Base-by-base conservation (phyloP, 2,113 vertebrate genomes). In the Syngnathus scovelli region DNA sequence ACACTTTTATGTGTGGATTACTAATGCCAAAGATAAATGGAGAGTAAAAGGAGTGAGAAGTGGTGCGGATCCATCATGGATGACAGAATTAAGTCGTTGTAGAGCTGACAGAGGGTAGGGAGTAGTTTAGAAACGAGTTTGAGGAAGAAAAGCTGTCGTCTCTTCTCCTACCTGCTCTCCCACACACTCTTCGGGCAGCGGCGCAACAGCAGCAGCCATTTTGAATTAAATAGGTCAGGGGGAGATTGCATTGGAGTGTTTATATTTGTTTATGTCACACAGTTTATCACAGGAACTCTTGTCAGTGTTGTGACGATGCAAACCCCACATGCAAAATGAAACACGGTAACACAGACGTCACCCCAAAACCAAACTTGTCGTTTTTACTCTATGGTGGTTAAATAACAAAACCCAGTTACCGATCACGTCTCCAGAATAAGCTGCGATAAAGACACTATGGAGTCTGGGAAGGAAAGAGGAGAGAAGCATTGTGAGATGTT, bases 391-490 rank as follows among this genome's bases (percentile, higher is more conserved):
- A 48, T 23, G 8, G 43, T 12, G 51, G n/a, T 21, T 6, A 7
- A 37, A n/a, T 59, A 19, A 64, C 38, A 78, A 74, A 78, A 78
- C 49, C 62, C 6, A 0, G 74, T 92, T 92, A 92, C 92, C 90
- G 33, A 79, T 76, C 85, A 88, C 75, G 89, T 89, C 79, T 92
- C 91, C 90, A 92, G 86, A 83, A 87, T 80, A 60, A 92, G 89
- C 83, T 92, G 83, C 71, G 92, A 92, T 78, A 92, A 80, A 80
- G 91, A 92, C 72, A 92, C 80, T 85, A 91, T 78, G 15, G 92
- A 92, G 80, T 92, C 92, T 91, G 86, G 48, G 76, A 64, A 83
- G 74, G 78, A 72, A 87, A 51, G 75, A 60, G 66, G 80, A 64
- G 64, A 66, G 60, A 19, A 74, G 44, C 67, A 68, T 75, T 68